A percentile compares a stretch with the other conserved stretches of the same genome.
Conservation (phyloP, 2,113 vertebrate species). For the Gobio gobio region DNA sequence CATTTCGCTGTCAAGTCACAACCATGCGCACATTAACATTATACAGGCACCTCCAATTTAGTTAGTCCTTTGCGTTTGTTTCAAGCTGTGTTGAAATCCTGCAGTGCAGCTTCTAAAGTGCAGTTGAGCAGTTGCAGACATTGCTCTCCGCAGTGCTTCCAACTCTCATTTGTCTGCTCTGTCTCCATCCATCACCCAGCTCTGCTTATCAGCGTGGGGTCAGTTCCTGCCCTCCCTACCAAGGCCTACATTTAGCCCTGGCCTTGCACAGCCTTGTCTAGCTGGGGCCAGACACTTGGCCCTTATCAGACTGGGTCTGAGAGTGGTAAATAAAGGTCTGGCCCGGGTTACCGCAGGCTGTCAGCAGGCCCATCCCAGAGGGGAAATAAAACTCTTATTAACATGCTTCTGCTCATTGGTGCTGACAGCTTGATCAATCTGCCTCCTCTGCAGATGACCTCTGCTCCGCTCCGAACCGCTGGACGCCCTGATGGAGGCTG, state of each 20-base stretch:
- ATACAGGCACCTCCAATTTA: background rate
- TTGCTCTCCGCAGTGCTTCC: constrained; percentile 12
- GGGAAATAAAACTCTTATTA: constrained; percentile 88
- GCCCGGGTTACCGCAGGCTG: constrained; percentile 79
- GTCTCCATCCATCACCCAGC: constrained; percentile 48
- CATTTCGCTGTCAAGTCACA: background rate
- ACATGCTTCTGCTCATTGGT: constrained; percentile 84
- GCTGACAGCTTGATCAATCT: constrained; percentile 89
- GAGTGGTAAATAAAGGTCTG: constrained; percentile 79
- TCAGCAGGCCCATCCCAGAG: constrained; percentile 79
- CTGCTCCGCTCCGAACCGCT: constrained; percentile 70
- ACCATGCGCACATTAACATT: background rate
- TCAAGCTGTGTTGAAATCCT: background rate
- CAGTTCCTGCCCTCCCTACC: constrained; percentile 39
- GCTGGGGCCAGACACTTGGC: constrained; percentile 67
- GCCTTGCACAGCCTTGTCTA: constrained; percentile 43
- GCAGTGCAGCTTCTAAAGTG: background rate
- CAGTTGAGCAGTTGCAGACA: constrained; percentile 14
- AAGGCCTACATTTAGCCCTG: constrained; percentile 34
- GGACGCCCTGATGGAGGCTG: constrained; percentile 40
- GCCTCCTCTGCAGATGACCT: constrained; percentile 79
- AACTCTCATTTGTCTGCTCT: constrained; percentile 18
- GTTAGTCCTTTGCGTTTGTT: background rate
- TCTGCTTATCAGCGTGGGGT: constrained; percentile 42
- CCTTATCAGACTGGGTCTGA: constrained; percentile 74